Conservation (phyloP, 37 sponge, comb jelly and placozoan genomes). For the Sycon ciliatum region DNA sequence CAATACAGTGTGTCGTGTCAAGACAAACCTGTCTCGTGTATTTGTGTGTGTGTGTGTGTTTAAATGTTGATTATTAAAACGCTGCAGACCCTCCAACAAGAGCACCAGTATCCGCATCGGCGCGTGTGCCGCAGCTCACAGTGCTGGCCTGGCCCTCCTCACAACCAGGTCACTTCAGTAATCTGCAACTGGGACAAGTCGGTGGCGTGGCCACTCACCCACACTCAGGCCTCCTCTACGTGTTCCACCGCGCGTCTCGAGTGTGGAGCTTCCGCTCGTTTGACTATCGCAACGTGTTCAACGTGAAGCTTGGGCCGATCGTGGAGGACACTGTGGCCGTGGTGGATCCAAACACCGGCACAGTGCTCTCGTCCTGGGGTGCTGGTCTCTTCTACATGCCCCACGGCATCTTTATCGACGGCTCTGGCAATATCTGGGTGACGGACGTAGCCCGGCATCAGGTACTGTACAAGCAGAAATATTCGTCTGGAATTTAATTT, state of each 20-base stretch:
- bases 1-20: too few species aligned
- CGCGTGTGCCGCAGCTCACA: too few species aligned
- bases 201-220: conserved; percentile 39
- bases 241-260: conserved; percentile 54
- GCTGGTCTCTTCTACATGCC: conserved; percentile 70
- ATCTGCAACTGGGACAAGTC: conserved; percentile 69
- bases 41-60: too few species aligned
- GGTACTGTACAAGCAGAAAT: too few species aligned
- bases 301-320: conserved; percentile 48
- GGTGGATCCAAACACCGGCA: conserved; percentile 37
- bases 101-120: too few species aligned
- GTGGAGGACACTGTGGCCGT: conserved; percentile 38
- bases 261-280: conserved; percentile 69
- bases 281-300: conserved; percentile 30
- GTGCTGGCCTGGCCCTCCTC: too few species aligned
- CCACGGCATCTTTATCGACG: conserved; percentile 79
- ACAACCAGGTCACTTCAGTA: too few species aligned
- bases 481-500: too few species aligned
- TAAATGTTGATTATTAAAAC: too few species aligned
- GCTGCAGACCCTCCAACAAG: too few species aligned
- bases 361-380: conserved; percentile 40
- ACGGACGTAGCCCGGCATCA: conserved; percentile 93
- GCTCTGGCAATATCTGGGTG: conserved; percentile 60
- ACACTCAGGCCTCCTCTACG: conserved; percentile 30
- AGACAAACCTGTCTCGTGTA: too few species aligned